Conservation (phyloP, 2,113 vertebrate species). For the Echinops telfairi region DNA sequence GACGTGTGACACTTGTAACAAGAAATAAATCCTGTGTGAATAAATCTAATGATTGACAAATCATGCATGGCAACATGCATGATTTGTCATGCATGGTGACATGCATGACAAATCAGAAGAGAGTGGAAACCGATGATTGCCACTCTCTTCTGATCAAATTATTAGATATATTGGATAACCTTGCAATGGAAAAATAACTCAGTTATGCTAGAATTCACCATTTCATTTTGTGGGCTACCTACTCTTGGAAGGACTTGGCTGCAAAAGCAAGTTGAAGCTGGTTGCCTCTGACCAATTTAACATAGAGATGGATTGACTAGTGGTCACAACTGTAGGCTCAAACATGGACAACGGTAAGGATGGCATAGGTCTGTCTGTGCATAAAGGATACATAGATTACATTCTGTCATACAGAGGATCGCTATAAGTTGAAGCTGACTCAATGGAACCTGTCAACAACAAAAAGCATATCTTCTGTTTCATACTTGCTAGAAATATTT, state of each 20-base stretch:
- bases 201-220: not conserved
- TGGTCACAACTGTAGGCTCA: no score
- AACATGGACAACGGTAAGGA: no score
- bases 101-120: no score
- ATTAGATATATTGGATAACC: not conserved
- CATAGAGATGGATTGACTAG: no score
- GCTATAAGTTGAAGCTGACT: no score
- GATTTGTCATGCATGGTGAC: not conserved
- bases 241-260: not conserved
- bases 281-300: not conserved
- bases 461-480: no score
- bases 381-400: no score
- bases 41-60: not conserved
- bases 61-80: not conserved
- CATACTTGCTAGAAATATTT: no score
- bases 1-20: not conserved
- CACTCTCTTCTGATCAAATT: not conserved
- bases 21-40: not conserved
- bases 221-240: not conserved
- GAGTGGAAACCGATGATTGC: no score
- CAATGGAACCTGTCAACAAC: no score
- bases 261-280: not conserved
- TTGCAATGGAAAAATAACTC: not conserved
- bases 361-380: no score
- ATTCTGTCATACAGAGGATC: no score